Evolutionary conservation across 2,113 vertebrate genomes (phyloP).

Genomic region (Python bivittatus): DNA sequence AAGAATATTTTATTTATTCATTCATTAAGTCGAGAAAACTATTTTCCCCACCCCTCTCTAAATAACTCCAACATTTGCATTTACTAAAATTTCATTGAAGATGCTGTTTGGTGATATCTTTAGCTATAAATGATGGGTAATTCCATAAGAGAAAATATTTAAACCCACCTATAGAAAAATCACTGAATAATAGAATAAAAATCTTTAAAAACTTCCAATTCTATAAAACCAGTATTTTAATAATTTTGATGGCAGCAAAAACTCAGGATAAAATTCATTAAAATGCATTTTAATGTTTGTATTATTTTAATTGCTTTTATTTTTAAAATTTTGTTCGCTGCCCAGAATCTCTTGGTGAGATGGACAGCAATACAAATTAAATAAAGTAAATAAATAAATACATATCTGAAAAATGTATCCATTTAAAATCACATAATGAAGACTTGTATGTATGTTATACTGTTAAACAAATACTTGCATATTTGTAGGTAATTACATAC

Average conservation of each 20-base stretch:
- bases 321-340: background rate
- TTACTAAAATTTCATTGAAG: background rate
- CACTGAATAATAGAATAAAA: background rate
- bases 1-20: too few species aligned
- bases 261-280: background rate
- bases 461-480: conserved; percentile 3
- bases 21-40: background rate
- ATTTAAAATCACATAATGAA: background rate
- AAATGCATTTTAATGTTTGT: background rate
- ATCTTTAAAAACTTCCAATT: background rate
- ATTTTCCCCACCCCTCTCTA: background rate
- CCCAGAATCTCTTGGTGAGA: background rate
- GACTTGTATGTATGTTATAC: background rate
- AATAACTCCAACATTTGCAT: background rate
- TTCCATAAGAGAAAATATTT: background rate
- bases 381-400: background rate
- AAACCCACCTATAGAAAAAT: accelerated
- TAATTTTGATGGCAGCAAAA: background rate
- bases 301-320: background rate
- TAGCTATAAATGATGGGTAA: background rate
- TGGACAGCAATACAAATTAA: background rate
- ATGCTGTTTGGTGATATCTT: background rate
- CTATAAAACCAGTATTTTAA: background rate
- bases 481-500: background rate
- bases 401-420: background rate